Evolutionary conservation across 2,888 invertebrate species (phyloP), one percentile per base, ranked within the genome.

Genomic region (Drosophila limbata): DNA sequence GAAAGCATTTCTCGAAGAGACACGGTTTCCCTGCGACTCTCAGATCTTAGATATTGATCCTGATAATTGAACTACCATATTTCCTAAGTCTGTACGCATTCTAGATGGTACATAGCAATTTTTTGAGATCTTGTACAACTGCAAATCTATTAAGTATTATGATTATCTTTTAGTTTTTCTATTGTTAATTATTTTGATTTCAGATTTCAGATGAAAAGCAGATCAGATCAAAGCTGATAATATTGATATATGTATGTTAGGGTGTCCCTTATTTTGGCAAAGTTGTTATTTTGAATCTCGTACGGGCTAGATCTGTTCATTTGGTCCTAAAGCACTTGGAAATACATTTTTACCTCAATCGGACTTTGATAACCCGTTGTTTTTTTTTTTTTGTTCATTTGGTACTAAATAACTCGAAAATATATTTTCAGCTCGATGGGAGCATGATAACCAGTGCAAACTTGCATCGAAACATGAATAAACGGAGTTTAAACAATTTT

Each of bases 1-100:
- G 15, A 52, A 53, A 48, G 65, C 53, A 73, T 69, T 81, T 85
- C 75, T 57, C 52, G 13, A 59, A 68, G 51, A 53, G 53, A 45
- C 60, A 81, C 56, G 89, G 89, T 89, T 83, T 83, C 85, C 64
- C 31, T 56, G 51, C 69, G 64, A 74, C 64, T 84, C 84, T 51
- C 73, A 83, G 47, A 52, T 84, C 84, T 51, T 69, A 83, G 47
- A 52, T 39, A 55, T 64, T 47, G 57, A 57, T 39, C n/a, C 37
- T 13, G 40, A 4, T 39, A 47, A 40, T 21, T n/a, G 40, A 40
- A 48, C 31, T 56, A 9, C 31, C 5, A 9, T 31, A 25, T 47
- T 50, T 71, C 53, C 45, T 25, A 62, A 31, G 35, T 33, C 39
- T 47, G 35, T 59, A 68, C 15, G 9, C 35, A 39, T 37, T 51